These are phyloP conservation scores for Acholoe squamosa DNA, from an alignment of 2,888 invertebrate species.

Conservation along the genomic window DNA sequence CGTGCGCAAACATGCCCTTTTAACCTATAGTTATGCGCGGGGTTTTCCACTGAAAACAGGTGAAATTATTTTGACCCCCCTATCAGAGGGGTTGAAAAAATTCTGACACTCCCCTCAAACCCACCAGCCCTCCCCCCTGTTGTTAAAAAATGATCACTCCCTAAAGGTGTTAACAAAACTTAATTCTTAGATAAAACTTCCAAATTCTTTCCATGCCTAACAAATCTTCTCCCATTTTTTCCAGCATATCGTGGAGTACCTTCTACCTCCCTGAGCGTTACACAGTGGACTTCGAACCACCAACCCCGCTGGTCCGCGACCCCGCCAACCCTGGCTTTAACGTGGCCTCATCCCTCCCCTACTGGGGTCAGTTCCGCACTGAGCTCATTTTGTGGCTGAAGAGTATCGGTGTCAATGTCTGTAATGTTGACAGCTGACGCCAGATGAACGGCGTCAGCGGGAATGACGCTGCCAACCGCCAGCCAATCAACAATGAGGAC, in stretches of 20 bases:
- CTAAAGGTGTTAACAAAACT: background rate
- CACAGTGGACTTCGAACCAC: slow-evolving; percentile 71
- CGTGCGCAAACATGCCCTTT: too few relatives aligned
- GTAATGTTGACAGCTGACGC: slow-evolving; percentile 58
- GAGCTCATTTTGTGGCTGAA: slow-evolving; percentile 69
- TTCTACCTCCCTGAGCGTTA: slow-evolving; percentile 70
- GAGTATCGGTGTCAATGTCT: slow-evolving; percentile 62
- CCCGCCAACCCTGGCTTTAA: slow-evolving; percentile 72
- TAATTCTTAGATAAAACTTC: background rate
- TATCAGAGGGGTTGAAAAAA: too few relatives aligned
- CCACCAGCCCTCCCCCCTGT: too few relatives aligned
- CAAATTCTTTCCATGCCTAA: background rate
- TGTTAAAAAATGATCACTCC: too few relatives aligned
- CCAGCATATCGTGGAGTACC: slow-evolving; percentile 69
- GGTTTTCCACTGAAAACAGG: too few relatives aligned
- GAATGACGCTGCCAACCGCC: background rate
- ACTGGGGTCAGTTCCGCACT: slow-evolving; percentile 73
- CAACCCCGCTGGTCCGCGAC: slow-evolving; percentile 71
- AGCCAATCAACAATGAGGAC: slow-evolving; percentile 54
- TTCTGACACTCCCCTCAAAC: too few relatives aligned
- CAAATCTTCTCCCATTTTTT: background rate
- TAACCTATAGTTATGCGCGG: too few relatives aligned
- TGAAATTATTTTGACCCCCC: too few relatives aligned
- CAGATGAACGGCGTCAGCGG: slow-evolving; percentile 13
- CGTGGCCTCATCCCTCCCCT: slow-evolving; percentile 70